These are phyloP conservation scores for Fistularia commersonii DNA, from an alignment of 2,797 vertebrate genomes.

Conservation along the genomic window DNA sequence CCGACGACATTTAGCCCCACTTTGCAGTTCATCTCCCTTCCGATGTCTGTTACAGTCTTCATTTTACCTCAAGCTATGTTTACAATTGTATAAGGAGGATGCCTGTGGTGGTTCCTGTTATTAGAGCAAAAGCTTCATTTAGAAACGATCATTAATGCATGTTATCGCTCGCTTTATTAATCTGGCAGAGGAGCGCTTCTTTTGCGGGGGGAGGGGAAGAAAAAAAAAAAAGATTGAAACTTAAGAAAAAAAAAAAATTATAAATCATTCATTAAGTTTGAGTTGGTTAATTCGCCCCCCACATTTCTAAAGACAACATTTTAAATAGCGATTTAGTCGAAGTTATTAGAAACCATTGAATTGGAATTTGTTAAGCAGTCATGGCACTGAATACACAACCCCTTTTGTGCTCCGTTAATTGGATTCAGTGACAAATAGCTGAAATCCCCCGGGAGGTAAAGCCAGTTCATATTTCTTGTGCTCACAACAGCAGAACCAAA, in stretches of 20 bases:
- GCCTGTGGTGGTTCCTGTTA: neutral
- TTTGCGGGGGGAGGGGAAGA: too few relatives aligned
- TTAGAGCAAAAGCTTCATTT: neutral
- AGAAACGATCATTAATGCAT: too few relatives aligned
- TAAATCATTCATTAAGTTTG: conserved; percentile 1
- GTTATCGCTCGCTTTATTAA: too few relatives aligned
- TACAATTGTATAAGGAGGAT: neutral
- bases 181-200: too few relatives aligned
- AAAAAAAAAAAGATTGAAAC: too few relatives aligned
- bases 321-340: conserved; percentile 31
- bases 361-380: conserved; percentile 32
- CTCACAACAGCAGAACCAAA: conserved; percentile 1
- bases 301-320: conserved; percentile 2
- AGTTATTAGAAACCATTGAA: conserved; percentile 19
- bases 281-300: neutral
- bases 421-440: conserved; percentile 24
- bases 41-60: conserved; percentile 13
- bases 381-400: conserved; percentile 15
- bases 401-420: conserved; percentile 44
- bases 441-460: conserved; percentile 13
- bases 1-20: neutral
- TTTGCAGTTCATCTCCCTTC: conserved; percentile 6
- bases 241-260: neutral
- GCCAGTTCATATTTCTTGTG: conserved; percentile 10
- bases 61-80: conserved; percentile 17